Evolutionary conservation across 2,113 vertebrate species (phyloP).

Genomic region (Corythornis cristatus): DNA sequence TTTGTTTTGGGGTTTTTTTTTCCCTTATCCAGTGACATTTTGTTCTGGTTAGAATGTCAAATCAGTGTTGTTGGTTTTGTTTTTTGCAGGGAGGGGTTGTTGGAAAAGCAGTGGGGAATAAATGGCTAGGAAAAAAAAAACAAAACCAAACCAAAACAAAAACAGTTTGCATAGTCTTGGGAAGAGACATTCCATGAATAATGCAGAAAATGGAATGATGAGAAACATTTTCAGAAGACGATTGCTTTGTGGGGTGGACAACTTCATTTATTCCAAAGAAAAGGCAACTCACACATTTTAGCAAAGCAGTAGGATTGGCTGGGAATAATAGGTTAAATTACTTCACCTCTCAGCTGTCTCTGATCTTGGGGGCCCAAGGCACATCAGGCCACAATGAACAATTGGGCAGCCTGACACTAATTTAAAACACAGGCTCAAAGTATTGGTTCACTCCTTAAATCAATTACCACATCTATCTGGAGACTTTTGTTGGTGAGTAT

Average conservation of each 20-base stretch:
- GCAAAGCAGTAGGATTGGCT: background rate
- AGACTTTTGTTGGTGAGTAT: background rate
- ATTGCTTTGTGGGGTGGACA: slow-evolving; percentile 7
- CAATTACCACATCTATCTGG: background rate
- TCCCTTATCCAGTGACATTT: background rate
- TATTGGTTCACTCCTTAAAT: background rate
- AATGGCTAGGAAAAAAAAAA: background rate
- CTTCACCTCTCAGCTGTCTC: background rate
- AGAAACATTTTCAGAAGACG: background rate
- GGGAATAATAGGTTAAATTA: background rate
- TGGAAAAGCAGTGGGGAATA: background rate
- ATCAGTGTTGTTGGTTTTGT: background rate
- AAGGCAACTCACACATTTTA: background rate
- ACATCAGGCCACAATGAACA: slow-evolving; percentile 6
- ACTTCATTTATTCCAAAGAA: slow-evolving; percentile 30
- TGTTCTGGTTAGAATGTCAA: background rate
- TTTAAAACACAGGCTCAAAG: slow-evolving; percentile 19
- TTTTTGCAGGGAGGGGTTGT: background rate
- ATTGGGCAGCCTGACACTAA: slow-evolving; percentile 10
- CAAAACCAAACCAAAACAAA: background rate
- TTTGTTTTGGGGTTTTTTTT: background rate
- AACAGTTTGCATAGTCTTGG: background rate
- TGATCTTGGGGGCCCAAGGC: slow-evolving; percentile 3
- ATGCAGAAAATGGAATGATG: slow-evolving; percentile 10
- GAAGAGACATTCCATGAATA: slow-evolving; percentile 44